Evolutionary conservation across 1,140 invertebrate genomes (phyloP).

Genomic region (Stegodyphus dumicola): DNA sequence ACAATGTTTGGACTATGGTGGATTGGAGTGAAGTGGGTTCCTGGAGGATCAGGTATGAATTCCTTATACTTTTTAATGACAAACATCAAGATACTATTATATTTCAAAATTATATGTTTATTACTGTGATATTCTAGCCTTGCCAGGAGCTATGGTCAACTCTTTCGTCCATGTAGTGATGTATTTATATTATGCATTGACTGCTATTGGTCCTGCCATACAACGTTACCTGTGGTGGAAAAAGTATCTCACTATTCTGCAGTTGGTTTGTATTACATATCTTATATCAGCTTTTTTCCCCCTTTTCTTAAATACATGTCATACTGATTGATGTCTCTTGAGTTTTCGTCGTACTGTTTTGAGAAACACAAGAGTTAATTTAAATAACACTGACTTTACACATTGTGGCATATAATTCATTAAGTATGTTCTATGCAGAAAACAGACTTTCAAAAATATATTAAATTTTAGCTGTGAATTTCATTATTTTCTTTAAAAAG

Average conservation of each 20-base stretch:
- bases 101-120: no score
- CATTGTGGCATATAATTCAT: no score
- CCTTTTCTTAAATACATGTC: no score
- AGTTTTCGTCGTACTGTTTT: no score
- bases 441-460: no score
- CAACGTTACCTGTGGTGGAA: conserved; percentile 71
- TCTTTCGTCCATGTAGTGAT: conserved; percentile 70
- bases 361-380: no score
- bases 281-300: conserved; percentile 46
- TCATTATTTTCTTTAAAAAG: no score
- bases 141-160: conserved; percentile 89
- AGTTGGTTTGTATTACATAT: conserved; percentile 43
- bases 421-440: no score
- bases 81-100: no score
- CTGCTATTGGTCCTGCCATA: conserved; percentile 67
- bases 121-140: conserved; percentile 74
- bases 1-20: conserved; percentile 94
- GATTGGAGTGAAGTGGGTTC: conserved; percentile 96
- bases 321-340: no score
- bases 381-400: no score
- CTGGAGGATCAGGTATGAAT: conserved; percentile 88
- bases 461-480: no score
- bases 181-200: conserved; percentile 69
- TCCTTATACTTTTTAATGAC: background rate
- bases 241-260: conserved; percentile 67